A percentile compares a stretch with the other conserved stretches of the same genome.
Evolutionary conservation across 2,797 vertebrate genomes (phyloP).

Genomic region (Margarornis squamiger): DNA sequence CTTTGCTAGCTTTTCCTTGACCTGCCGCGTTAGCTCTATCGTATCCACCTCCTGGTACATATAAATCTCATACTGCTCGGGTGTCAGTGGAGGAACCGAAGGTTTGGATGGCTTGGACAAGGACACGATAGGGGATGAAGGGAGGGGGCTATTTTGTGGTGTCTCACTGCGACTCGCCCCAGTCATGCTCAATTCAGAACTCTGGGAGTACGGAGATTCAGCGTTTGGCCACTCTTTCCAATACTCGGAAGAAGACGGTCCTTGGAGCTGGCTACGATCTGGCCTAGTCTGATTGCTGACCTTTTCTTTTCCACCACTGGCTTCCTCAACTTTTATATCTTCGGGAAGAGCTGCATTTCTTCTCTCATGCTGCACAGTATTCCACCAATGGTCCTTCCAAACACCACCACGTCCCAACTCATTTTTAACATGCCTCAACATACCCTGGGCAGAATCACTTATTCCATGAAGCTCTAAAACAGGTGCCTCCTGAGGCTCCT

Average conservation of each 20-base stretch:
- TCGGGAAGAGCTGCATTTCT: slow-evolving; percentile 76
- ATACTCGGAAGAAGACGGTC: slow-evolving; percentile 84
- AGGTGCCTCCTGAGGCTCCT: slow-evolving; percentile 81
- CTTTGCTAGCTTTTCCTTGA: slow-evolving; percentile 92
- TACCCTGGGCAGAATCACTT: slow-evolving; percentile 76
- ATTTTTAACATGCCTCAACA: slow-evolving; percentile 81
- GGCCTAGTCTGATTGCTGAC: slow-evolving; percentile 71
- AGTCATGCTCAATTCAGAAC: slow-evolving; percentile 84
- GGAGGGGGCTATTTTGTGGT: slow-evolving; percentile 86
- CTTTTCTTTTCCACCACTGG: slow-evolving; percentile 76
- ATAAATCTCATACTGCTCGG: slow-evolving; percentile 91
- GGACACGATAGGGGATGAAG: slow-evolving; percentile 82
- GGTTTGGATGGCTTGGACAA: slow-evolving; percentile 84
- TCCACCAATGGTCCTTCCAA: slow-evolving; percentile 97
- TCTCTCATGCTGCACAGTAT: slow-evolving; percentile 84
- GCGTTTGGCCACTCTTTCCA: slow-evolving; percentile 90
- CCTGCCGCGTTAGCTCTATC: slow-evolving; percentile 88
- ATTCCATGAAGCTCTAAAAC: slow-evolving; percentile 80
- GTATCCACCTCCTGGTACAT: slow-evolving; percentile 94
- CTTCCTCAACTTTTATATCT: slow-evolving; percentile 81
- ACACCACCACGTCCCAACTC: slow-evolving; percentile 82
- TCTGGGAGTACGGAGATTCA: slow-evolving; percentile 87
- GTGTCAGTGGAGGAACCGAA: slow-evolving; percentile 85
- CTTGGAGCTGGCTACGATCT: slow-evolving; percentile 79
- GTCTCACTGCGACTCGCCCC: slow-evolving; percentile 86